Percentiles rank a stretch among this genome's conserved stretches.
phyloP scores from a whole-genome alignment of 2,797 vertebrate species.

The Protonibea diacanthus region DNA sequence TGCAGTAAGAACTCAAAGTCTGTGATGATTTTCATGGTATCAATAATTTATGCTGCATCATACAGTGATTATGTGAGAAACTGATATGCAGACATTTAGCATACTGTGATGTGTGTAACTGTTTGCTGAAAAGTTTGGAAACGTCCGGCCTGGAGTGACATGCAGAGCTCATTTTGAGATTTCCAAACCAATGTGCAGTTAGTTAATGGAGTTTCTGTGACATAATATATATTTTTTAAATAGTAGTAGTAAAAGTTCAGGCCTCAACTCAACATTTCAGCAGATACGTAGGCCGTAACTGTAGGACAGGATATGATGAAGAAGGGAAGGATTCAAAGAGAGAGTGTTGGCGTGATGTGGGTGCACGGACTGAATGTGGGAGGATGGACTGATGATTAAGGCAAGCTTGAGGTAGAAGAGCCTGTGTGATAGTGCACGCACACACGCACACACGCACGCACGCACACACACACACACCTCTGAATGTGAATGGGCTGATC shows the following conservation, averaged over 20 bases:
- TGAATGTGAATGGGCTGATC: too few relatives aligned
- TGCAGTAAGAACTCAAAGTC: too few relatives aligned
- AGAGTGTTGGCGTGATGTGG: slow-evolving; percentile 19
- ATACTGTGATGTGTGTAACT: too few relatives aligned
- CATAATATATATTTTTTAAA: background rate
- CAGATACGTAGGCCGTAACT: background rate
- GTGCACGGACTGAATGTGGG: slow-evolving; percentile 28
- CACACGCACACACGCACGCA: background rate
- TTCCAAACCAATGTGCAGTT: background rate
- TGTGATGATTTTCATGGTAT: too few relatives aligned
- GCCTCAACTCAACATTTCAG: background rate
- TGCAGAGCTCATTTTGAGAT: background rate
- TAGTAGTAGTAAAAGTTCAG: background rate
- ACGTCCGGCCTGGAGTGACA: background rate
- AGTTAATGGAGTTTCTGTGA: background rate
- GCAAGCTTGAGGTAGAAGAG: background rate
- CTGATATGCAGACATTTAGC: too few relatives aligned
- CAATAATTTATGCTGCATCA: too few relatives aligned
- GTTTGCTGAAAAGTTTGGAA: too few relatives aligned
- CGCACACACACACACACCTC: too few relatives aligned
- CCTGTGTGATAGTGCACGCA: slow-evolving; percentile 2
- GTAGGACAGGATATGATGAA: slow-evolving; percentile 1
- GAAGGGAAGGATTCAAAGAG: background rate
- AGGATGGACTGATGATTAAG: slow-evolving; percentile 36
- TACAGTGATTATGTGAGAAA: too few relatives aligned